Conservation (phyloP, 2,888 invertebrate genomes). For the Bibio marci region DNA sequence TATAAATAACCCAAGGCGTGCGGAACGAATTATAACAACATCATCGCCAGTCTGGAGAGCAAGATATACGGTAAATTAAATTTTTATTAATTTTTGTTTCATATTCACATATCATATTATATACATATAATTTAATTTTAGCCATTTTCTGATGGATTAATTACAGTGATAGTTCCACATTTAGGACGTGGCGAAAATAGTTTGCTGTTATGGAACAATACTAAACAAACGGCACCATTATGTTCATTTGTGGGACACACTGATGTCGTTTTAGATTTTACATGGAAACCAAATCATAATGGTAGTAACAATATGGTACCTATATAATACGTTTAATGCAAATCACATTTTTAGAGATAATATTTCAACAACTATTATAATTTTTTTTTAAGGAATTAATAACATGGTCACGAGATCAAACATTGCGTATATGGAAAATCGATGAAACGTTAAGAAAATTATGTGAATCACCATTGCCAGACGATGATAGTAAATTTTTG, state of each 20-base stretch:
- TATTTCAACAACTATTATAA: neutral
- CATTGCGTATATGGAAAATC: constrained; percentile 77
- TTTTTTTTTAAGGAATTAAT: constrained; percentile 44
- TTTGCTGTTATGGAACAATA: constrained; percentile 58
- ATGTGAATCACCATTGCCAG: constrained; percentile 40
- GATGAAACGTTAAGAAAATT: constrained; percentile 69
- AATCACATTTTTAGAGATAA: constrained; percentile 4
- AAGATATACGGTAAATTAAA: constrained; percentile 51
- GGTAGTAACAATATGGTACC: constrained; percentile 27
- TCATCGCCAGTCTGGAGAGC: constrained; percentile 82
- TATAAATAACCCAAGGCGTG: constrained; percentile 64
- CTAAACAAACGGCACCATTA: constrained; percentile 51
- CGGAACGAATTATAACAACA: constrained; percentile 71
- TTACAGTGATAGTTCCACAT: constrained; percentile 86
- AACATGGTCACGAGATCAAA: constrained; percentile 92
- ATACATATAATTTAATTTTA: constrained; percentile 22
- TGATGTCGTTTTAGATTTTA: constrained; percentile 88
- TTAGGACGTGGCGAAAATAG: constrained; percentile 76
- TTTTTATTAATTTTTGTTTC: constrained; percentile 4
- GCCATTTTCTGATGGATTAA: constrained; percentile 83
- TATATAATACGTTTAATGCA: constrained; percentile 2
- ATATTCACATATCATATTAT: neutral
- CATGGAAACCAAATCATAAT: constrained; percentile 61
- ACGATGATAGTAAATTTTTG: constrained; percentile 36
- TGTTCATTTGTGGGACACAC: constrained; percentile 89